Evolutionary conservation across 2,797 vertebrate genomes (phyloP).

Genomic region (Acipenser transmontanus): DNA sequence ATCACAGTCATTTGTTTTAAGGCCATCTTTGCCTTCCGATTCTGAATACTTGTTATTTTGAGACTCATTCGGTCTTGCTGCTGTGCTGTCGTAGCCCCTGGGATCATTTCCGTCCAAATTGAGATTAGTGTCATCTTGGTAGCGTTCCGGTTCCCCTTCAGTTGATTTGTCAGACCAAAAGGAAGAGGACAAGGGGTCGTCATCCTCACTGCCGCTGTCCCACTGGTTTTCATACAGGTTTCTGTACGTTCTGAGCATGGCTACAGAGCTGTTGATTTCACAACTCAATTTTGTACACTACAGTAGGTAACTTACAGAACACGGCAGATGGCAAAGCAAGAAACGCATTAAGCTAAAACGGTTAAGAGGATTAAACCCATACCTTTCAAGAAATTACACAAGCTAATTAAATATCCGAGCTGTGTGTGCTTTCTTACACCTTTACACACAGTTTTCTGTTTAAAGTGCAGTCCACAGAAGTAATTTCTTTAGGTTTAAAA

Average conservation of each 20-base stretch:
- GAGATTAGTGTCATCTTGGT: not conserved
- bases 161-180: constrained; percentile 53
- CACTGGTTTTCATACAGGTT: constrained; percentile 20
- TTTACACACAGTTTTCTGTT: too few species aligned
- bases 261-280: too few species aligned
- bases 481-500: too few species aligned
- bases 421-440: too few species aligned
- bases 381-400: too few species aligned
- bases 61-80: not conserved
- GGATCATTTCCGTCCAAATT: not conserved
- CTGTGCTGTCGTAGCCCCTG: not conserved
- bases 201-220: constrained; percentile 29
- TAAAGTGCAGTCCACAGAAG: too few species aligned
- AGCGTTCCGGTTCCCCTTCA: constrained; percentile 24
- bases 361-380: constrained; percentile 56
- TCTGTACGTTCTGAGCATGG: constrained; percentile 39
- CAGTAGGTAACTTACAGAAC: not conserved
- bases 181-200: constrained; percentile 33
- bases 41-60: not conserved
- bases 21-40: not conserved
- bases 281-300: not conserved
- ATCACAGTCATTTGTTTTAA: constrained; percentile 1
- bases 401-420: too few species aligned
- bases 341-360: not conserved
- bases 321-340: constrained; percentile 28